These are phyloP conservation scores for Rousettus leschenaultii DNA, from an alignment of 2,113 vertebrate species.

Conservation along the genomic window DNA sequence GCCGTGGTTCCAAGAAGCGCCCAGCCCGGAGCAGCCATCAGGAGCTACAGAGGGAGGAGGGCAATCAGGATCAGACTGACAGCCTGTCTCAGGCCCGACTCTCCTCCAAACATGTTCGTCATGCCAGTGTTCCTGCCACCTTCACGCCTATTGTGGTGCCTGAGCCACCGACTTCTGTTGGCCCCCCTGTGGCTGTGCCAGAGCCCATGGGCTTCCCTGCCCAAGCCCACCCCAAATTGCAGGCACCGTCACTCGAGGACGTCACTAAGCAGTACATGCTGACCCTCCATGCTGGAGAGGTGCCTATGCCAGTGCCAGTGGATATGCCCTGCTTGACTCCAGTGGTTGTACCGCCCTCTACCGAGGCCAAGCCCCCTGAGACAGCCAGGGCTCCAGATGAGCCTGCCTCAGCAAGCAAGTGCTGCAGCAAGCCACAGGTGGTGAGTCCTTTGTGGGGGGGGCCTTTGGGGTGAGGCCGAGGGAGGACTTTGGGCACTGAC, in stretches of 20 bases:
- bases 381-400: conserved; percentile 82
- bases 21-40: conserved; percentile 85
- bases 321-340: conserved; percentile 81
- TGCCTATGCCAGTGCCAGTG: conserved; percentile 57
- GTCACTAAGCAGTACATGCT: conserved; percentile 92
- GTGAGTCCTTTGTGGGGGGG: conserved; percentile 84
- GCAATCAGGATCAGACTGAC: conserved; percentile 47
- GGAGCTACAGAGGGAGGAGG: conserved; percentile 76
- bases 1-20: conserved; percentile 91
- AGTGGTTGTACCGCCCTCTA: conserved; percentile 64
- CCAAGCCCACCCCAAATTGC: conserved; percentile 74
- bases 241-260: conserved; percentile 89
- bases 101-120: conserved; percentile 84
- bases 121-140: conserved; percentile 90
- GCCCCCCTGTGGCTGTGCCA: conserved; percentile 37
- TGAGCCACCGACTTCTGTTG: conserved; percentile 73
- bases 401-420: conserved; percentile 65
- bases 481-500: background rate
- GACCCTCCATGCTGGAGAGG: conserved; percentile 82
- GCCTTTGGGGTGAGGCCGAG: background rate
- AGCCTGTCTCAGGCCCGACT: conserved; percentile 54
- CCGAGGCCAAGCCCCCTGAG: conserved; percentile 80
- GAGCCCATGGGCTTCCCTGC: conserved; percentile 70
- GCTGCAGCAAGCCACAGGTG: conserved; percentile 93
- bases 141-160: conserved; percentile 89